Evolutionary conservation across 2,888 invertebrate genomes (phyloP), one percentile per base, ranked within the genome.

Genomic region (Heteromyza rotundicornis): DNA sequence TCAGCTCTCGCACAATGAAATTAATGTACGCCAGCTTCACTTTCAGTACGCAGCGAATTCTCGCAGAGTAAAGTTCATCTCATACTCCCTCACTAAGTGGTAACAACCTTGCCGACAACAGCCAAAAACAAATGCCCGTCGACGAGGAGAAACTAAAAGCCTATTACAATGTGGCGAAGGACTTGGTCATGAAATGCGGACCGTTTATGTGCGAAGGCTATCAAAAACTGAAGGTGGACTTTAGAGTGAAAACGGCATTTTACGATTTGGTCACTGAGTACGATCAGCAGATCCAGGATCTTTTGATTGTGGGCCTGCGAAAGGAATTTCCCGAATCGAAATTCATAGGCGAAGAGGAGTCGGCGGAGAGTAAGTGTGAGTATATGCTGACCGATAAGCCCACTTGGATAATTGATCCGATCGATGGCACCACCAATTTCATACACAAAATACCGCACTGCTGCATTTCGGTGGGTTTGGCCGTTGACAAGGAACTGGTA

Each of bases 381-480:
- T 67, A 74, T 0, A 72, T 69, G 17, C 83, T 92, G 68, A 92
- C 92, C 0, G 87, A 92, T 76, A 87, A 86, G 10, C 94, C 94
- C 19, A 95, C 94, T 0, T 93, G 92, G 92, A 89, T 93, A 58
- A 90, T 93, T 64, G 92, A 95, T 83, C 94, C 94, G 2, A 91
- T 95, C 57, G 95, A 95, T 84, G 95, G 95, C 24, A 95, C 94
- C 2, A 87, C 89, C 52, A 95, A 95, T 84, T 95, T 93, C 78
- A 88, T 94, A 12, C 86, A 88, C 71, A 85, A 86, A 35, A 87
- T 90, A 75, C 90, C 91, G 2, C 86, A 88, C 63, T 85, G 86
- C 54, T 89, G 89, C 72, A 89, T 93, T 63, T 92, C 92, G 0
- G 86, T 93, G 49, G 92, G 86, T 27, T 75, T 89, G 50, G 77